Evolutionary conservation across 2,797 vertebrate species (phyloP).

Genomic region (Gymnoscopelus braueri): DNA sequence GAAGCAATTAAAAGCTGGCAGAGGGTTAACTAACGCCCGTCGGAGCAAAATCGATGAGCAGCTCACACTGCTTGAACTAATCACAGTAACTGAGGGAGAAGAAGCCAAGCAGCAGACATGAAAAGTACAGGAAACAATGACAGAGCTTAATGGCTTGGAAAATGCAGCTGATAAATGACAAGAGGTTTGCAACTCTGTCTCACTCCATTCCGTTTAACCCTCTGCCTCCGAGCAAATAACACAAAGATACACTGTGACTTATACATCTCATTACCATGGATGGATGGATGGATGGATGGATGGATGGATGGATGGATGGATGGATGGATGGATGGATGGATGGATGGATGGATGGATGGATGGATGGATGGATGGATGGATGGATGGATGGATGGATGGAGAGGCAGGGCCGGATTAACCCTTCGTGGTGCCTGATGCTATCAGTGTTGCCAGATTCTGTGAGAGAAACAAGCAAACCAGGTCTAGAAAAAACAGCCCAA

Average conservation of each 20-base stretch:
- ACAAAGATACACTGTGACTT: slow-evolving; percentile 15
- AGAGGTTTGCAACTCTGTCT: slow-evolving; percentile 54
- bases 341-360: slow-evolving; percentile 9
- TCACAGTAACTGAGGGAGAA: slow-evolving; percentile 63
- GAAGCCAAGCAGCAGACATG: slow-evolving; percentile 69
- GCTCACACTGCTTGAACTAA: slow-evolving; percentile 74
- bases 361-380: slow-evolving; percentile 7
- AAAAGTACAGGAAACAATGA: slow-evolving; percentile 76
- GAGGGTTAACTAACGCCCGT: slow-evolving; percentile 75
- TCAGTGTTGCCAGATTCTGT: too few species aligned
- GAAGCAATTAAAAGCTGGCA: slow-evolving; percentile 75
- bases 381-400: slow-evolving; percentile 3
- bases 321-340: slow-evolving; percentile 2
- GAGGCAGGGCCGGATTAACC: too few species aligned
- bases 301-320: background rate
- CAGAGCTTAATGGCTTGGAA: slow-evolving; percentile 78
- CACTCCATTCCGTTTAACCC: slow-evolving; percentile 56
- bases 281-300: slow-evolving; percentile 1
- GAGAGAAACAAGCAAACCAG: too few species aligned
- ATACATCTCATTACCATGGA: slow-evolving; percentile 14
- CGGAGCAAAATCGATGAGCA: slow-evolving; percentile 74
- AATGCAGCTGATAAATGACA: slow-evolving; percentile 72
- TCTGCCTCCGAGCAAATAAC: slow-evolving; percentile 21
- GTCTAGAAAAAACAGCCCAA: too few species aligned
- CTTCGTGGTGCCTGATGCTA: too few species aligned